Conservation (phyloP, 2,113 vertebrate genomes). For the Lethenteron camtschaticum region DNA sequence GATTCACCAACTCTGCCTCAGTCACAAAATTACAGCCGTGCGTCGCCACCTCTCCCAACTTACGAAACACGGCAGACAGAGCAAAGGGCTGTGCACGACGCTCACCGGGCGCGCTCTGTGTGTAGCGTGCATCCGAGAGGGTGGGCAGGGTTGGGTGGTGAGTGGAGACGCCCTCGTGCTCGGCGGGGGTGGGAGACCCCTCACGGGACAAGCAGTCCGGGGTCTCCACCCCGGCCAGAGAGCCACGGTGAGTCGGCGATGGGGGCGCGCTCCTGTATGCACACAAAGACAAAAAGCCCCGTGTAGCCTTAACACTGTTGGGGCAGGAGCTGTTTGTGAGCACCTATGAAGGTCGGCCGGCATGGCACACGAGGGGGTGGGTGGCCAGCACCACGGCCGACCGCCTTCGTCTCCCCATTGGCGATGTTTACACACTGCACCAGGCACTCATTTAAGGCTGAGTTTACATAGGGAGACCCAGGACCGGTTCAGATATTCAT, state of each 20-base stretch:
- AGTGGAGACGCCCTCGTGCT: conserved; percentile 53
- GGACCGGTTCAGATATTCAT: too few relatives aligned
- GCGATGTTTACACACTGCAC: too few relatives aligned
- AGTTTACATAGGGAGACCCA: too few relatives aligned
- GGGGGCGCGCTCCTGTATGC: conserved; percentile 71
- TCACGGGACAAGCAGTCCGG: conserved; percentile 86
- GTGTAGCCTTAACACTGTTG: not conserved
- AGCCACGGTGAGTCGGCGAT: conserved; percentile 80
- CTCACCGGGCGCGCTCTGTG: conserved; percentile 70
- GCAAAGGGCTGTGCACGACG: not conserved
- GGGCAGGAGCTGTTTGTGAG: not conserved
- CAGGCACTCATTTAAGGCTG: too few relatives aligned
- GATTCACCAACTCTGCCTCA: too few relatives aligned
- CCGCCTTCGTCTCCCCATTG: too few relatives aligned
- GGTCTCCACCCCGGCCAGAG: conserved; percentile 82
- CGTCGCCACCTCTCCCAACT: too few relatives aligned
- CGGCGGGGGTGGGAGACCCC: conserved; percentile 79
- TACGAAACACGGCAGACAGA: too few relatives aligned
- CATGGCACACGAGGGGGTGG: too few relatives aligned
- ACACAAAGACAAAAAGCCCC: not conserved
- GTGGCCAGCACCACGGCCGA: too few relatives aligned
- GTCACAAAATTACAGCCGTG: too few relatives aligned
- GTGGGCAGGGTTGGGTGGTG: conserved; percentile 78
- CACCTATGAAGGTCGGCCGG: too few relatives aligned
- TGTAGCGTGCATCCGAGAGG: conserved; percentile 76